These are phyloP conservation scores for Drosophila prosaltans DNA, from an alignment of 1,140 invertebrate genomes.

Conservation along the genomic window DNA sequence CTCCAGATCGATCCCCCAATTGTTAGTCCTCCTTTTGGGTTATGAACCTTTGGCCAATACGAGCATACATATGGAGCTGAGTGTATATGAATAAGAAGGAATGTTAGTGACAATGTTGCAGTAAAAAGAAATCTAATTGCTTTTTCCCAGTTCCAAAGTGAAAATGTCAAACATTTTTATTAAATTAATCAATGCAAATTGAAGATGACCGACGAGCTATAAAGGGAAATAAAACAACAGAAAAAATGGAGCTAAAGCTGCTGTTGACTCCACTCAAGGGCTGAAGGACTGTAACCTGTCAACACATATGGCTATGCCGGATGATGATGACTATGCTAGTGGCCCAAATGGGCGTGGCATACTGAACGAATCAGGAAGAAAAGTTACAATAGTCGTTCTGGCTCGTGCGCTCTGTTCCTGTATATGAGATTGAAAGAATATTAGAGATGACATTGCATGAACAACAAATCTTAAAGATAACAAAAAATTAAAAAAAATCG, in stretches of 20 bases:
- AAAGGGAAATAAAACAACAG: background rate
- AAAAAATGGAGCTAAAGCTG: slow-evolving; percentile 5
- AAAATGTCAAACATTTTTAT: slow-evolving; percentile 26
- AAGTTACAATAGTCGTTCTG: slow-evolving; percentile 16
- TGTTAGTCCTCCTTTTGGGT: no score
- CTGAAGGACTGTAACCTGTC: slow-evolving; percentile 25
- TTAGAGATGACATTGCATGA: slow-evolving; percentile 7
- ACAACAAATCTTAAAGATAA: background rate
- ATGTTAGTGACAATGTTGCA: slow-evolving; percentile 9
- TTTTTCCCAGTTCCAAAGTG: slow-evolving; percentile 4
- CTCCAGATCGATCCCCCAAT: no score
- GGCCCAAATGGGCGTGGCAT: background rate
- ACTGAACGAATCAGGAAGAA: slow-evolving; percentile 6
- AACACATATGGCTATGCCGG: slow-evolving; percentile 24
- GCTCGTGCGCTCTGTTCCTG: slow-evolving; percentile 16
- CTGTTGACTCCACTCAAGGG: slow-evolving; percentile 1
- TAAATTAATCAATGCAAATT: slow-evolving; percentile 60
- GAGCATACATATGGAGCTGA: background rate
- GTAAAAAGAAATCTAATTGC: slow-evolving; percentile 20
- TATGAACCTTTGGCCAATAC: background rate
- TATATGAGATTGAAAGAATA: background rate
- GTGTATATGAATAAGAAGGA: background rate
- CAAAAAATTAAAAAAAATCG: no score
- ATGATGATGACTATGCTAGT: slow-evolving; percentile 14
- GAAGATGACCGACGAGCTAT: slow-evolving; percentile 24